phyloP scores from a whole-genome alignment of 2,113 vertebrate species.

The Pseudopodoces humilis region DNA sequence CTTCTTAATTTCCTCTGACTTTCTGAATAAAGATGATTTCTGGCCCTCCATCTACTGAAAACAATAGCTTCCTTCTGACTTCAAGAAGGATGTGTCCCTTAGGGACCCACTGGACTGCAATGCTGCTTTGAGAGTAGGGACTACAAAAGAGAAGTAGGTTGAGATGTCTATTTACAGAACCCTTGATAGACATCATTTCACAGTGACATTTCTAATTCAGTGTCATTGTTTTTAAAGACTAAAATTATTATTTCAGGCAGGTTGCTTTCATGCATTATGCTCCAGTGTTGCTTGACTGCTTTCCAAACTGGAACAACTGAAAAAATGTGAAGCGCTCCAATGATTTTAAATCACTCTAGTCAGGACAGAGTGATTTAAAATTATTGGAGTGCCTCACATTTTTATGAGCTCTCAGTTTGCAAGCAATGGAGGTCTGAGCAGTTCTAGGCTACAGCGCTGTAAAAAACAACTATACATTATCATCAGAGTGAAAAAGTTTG shows the following conservation, averaged over 20 bases:
- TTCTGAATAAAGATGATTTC: conserved; percentile 46
- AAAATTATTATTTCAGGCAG: conserved; percentile 32
- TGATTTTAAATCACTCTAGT: conserved; percentile 26
- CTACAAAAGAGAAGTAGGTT: neutral
- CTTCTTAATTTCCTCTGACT: conserved; percentile 28
- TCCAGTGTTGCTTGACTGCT: conserved; percentile 1
- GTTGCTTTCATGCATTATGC: conserved; percentile 12
- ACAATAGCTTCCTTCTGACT: conserved; percentile 45
- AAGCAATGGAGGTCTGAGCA: neutral
- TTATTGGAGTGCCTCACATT: conserved; percentile 34
- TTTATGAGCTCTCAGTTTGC: conserved; percentile 22
- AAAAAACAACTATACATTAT: neutral
- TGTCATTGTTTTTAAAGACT: neutral
- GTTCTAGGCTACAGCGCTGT: neutral
- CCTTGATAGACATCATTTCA: neutral
- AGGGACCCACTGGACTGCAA: neutral
- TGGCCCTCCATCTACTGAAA: neutral
- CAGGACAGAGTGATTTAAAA: conserved; percentile 37
- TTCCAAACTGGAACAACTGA: conserved; percentile 38
- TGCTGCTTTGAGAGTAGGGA: neutral
- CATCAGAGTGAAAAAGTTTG: neutral
- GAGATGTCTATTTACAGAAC: conserved; percentile 22
- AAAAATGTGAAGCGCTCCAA: conserved; percentile 42
- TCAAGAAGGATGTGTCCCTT: neutral
- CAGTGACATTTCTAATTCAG: conserved; percentile 7